phyloP scores from a whole-genome alignment of 2,797 vertebrate genomes.

The Ammospiza maritima region DNA sequence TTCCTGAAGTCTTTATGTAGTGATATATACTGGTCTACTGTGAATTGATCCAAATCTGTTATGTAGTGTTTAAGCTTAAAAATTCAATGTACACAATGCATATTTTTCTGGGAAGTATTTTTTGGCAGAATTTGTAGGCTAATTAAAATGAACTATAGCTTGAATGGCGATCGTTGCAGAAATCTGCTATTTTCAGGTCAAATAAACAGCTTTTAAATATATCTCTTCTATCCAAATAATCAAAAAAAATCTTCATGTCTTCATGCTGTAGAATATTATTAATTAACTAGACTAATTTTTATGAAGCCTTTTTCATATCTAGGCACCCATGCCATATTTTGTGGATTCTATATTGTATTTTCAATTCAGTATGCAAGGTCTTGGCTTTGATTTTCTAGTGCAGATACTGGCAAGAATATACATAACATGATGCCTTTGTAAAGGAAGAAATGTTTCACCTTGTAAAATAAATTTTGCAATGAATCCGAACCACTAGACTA shows the following conservation, averaged over 20 bases:
- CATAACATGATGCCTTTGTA: background rate
- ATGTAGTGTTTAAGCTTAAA: background rate
- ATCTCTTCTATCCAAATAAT: background rate
- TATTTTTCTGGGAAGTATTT: background rate
- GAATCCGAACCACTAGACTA: background rate
- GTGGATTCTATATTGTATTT: background rate
- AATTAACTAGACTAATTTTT: background rate
- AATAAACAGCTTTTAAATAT: background rate
- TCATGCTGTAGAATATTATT: background rate
- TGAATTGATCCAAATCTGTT: background rate
- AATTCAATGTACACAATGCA: background rate
- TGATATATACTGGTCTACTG: background rate
- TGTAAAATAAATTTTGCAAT: background rate
- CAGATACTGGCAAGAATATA: background rate
- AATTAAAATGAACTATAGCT: background rate
- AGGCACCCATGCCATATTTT: background rate
- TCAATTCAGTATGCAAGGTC: background rate
- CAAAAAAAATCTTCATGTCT: rapidly evolving
- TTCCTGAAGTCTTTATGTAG: background rate
- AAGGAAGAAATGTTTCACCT: background rate
- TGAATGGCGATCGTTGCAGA: background rate
- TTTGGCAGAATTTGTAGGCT: background rate
- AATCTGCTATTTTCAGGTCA: background rate
- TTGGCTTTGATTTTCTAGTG: background rate
- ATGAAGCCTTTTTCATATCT: background rate